These are phyloP conservation scores for Andinoacara biseriatus DNA, from an alignment of 2,113 vertebrate genomes.

Conservation along the genomic window DNA sequence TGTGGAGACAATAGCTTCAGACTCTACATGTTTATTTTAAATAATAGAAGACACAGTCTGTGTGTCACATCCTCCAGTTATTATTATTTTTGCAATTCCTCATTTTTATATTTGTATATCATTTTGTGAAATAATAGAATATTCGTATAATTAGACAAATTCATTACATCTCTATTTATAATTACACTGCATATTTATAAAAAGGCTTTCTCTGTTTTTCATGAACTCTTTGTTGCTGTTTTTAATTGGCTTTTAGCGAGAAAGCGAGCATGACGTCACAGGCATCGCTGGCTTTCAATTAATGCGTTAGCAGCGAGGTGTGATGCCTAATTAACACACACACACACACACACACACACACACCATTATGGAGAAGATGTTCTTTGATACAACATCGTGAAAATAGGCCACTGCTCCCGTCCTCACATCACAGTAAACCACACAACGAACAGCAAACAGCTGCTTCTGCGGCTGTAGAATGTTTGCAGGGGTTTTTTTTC, in stretches of 20 bases:
- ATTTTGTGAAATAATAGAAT: not conserved
- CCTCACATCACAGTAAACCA: not conserved
- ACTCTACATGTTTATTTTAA: not conserved
- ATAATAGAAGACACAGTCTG: not conserved
- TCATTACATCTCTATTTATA: not conserved
- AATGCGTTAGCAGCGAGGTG: conserved; percentile 51
- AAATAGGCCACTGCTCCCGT: conserved; percentile 31
- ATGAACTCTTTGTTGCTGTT: not conserved
- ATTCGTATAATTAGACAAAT: not conserved
- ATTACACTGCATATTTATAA: not conserved
- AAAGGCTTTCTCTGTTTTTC: not conserved
- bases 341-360: conserved; percentile 18
- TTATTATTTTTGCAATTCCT: not conserved
- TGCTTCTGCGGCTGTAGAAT: not conserved
- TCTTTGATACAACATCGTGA: conserved; percentile 7
- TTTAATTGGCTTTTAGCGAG: conserved; percentile 20
- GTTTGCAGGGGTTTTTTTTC: not conserved
- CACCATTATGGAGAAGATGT: not conserved
- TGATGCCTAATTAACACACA: conserved; percentile 63
- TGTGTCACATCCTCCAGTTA: not conserved
- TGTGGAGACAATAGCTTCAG: not conserved
- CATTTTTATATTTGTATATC: not conserved
- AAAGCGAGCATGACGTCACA: conserved; percentile 60
- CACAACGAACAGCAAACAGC: not conserved
- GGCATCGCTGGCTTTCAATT: conserved; percentile 45